Conservation (phyloP, 2,797 vertebrate species). For the Tauraco hartlaubi region DNA sequence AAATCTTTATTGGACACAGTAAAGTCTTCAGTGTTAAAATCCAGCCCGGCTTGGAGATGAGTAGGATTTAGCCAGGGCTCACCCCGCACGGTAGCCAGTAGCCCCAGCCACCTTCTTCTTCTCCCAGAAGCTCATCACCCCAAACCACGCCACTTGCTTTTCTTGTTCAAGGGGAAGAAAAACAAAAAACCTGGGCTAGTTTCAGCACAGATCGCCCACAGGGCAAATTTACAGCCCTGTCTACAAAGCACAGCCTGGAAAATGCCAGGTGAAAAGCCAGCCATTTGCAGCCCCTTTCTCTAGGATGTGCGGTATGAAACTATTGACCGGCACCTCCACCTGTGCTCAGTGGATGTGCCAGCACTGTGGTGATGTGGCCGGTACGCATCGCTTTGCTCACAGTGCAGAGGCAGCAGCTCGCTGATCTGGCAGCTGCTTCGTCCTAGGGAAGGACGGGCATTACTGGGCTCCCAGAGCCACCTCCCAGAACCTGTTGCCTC, state of each 20-base stretch:
- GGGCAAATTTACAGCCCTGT: background rate
- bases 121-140: background rate
- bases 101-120: background rate
- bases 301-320: background rate
- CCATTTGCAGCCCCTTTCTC: background rate
- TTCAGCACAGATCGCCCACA: background rate
- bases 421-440: background rate
- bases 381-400: background rate
- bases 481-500: background rate
- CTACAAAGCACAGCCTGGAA: background rate
- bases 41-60: background rate
- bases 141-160: accelerated
- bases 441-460: background rate
- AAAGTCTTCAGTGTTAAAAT: slow-evolving; percentile 28
- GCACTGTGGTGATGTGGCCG: accelerated
- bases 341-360: background rate
- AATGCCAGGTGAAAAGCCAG: background rate
- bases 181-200: background rate
- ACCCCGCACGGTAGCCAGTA: accelerated
- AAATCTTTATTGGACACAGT: slow-evolving; percentile 34
- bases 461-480: background rate
- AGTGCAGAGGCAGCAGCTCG: background rate
- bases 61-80: background rate
- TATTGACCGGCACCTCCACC: background rate
- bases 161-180: background rate